These are phyloP conservation scores for Myripristis jacobus DNA, from an alignment of 2,797 vertebrate genomes.

Conservation along the genomic window DNA sequence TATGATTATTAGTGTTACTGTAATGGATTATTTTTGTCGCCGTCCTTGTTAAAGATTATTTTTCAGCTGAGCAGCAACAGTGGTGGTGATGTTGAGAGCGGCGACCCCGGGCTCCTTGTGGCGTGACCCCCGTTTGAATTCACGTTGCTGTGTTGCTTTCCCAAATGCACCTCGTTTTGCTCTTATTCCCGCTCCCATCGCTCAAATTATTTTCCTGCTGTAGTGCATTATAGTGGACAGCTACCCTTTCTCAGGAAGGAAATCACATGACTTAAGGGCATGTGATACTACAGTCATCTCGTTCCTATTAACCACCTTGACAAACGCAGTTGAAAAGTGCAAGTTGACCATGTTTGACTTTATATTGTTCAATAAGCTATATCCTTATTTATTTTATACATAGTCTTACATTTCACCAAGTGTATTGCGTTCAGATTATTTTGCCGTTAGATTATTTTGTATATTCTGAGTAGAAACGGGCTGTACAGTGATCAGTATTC, in stretches of 20 bases:
- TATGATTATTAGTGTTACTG: slow-evolving; percentile 22
- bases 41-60: not conserved
- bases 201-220: slow-evolving; percentile 37
- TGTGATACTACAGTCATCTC: slow-evolving; percentile 31
- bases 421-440: slow-evolving; percentile 55
- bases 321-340: slow-evolving; percentile 46
- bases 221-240: slow-evolving; percentile 41
- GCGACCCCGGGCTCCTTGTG: slow-evolving; percentile 15
- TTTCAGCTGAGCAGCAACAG: not conserved
- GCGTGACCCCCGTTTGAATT: slow-evolving; percentile 12
- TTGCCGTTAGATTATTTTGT: slow-evolving; percentile 32
- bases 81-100: slow-evolving; percentile 3
- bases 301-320: slow-evolving; percentile 40
- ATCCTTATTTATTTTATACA: slow-evolving; percentile 50
- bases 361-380: slow-evolving; percentile 63
- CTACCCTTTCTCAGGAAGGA: slow-evolving; percentile 73
- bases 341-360: slow-evolving; percentile 44
- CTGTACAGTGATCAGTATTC: slow-evolving; percentile 65
- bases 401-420: slow-evolving; percentile 49
- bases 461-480: slow-evolving; percentile 48
- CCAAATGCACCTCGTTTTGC: slow-evolving; percentile 16
- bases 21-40: no score
- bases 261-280: slow-evolving; percentile 54
- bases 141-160: slow-evolving; percentile 24
- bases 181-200: not conserved